phyloP scores from a whole-genome alignment of 1,140 invertebrate species.

The Drosophila nigromelanica region DNA sequence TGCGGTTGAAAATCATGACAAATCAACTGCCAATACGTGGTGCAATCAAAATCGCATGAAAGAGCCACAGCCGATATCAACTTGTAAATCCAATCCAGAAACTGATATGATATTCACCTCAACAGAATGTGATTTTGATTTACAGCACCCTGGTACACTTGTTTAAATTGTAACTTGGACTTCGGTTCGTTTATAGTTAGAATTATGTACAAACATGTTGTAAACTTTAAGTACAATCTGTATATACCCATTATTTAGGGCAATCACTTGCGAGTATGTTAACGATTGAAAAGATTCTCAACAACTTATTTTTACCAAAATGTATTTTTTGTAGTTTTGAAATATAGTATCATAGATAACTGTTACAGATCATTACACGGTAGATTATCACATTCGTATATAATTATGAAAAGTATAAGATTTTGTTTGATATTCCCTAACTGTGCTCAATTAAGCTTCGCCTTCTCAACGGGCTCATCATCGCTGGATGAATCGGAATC shows the following conservation, averaged over 20 bases:
- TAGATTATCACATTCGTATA: constrained; percentile 6
- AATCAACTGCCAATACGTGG: not conserved
- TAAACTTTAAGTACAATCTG: constrained; percentile 11
- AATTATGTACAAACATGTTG: not conserved
- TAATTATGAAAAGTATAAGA: not conserved
- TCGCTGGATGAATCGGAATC: not conserved
- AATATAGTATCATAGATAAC: not conserved
- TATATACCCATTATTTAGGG: constrained; percentile 10
- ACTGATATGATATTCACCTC: not conserved
- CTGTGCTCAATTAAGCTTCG: not conserved
- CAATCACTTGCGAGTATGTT: not conserved
- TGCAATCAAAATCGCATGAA: not conserved
- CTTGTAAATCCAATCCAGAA: not conserved
- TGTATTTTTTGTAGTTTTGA: constrained; percentile 4
- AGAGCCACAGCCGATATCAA: not conserved
- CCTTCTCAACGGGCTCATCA: not conserved
- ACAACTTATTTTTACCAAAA: constrained; percentile 31
- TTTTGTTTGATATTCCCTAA: not conserved
- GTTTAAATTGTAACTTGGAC: constrained; percentile 26
- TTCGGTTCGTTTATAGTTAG: constrained; percentile 28
- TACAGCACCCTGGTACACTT: constrained; percentile 56
- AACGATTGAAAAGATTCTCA: constrained; percentile 24
- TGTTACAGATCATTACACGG: not conserved
- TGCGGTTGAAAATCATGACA: not conserved
- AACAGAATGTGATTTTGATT: not conserved